Evolutionary conservation across 2,888 invertebrate genomes (phyloP).

Genomic region (Girardia tigrina): DNA sequence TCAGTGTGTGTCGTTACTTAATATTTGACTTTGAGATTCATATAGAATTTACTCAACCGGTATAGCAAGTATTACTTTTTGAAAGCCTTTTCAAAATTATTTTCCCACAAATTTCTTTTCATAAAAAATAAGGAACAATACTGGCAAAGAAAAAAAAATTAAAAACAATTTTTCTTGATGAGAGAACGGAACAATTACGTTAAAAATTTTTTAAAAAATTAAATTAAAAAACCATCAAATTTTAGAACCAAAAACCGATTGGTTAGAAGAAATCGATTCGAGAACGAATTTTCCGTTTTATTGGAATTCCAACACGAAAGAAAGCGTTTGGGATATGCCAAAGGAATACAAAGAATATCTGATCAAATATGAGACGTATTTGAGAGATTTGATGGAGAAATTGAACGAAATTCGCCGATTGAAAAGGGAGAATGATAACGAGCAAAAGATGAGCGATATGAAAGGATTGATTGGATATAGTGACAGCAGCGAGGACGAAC

Average conservation of each 20-base stretch:
- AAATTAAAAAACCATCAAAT: too few species aligned
- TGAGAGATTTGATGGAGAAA: not conserved
- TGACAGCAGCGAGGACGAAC: not conserved
- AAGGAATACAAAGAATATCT: not conserved
- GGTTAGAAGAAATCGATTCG: slow-evolving; percentile 3
- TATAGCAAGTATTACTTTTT: too few species aligned
- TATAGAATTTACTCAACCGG: too few species aligned
- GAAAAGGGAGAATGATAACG: not conserved
- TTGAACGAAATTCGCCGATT: not conserved
- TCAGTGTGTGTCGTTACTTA: too few species aligned
- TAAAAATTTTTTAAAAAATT: too few species aligned
- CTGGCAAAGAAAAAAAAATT: too few species aligned
- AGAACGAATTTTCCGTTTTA: slow-evolving; percentile 4
- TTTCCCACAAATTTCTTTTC: too few species aligned
- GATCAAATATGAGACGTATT: not conserved
- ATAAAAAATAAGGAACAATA: too few species aligned
- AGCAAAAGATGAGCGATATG: not conserved
- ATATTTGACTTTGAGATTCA: too few species aligned
- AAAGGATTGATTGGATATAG: not conserved
- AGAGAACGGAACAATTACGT: too few species aligned
- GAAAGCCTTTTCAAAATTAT: too few species aligned
- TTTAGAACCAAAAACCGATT: not conserved
- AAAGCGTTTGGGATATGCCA: slow-evolving; percentile 5
- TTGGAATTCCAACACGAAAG: slow-evolving; percentile 8
- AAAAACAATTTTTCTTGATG: too few species aligned